Evolutionary conservation across 2,797 vertebrate species (phyloP), one percentile per base, ranked within the genome.

Genomic region (Falco biarmicus): DNA sequence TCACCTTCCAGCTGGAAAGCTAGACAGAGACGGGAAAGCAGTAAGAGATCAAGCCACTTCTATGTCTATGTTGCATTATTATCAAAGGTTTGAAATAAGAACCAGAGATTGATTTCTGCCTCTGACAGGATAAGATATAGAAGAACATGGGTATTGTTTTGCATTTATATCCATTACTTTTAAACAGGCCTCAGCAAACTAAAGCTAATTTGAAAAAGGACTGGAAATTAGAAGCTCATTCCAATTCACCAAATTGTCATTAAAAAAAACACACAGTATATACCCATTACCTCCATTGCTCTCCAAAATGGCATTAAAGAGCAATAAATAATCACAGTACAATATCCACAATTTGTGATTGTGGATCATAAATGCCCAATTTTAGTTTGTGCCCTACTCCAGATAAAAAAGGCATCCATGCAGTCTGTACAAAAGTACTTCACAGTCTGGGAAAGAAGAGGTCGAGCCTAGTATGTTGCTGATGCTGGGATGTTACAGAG

Each of bases 1-100:
- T 92, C 83, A 85, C 87, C 82, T 93, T 90, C 68, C 92, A 95
- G 83, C 77, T 83, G 63, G 71, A 93, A 79, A 93, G 60, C 78
- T 81, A 95, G 82, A 87, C 81, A 66, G 89, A 90, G 75, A 82
- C 1, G 14, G 92, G 71, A 94, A 95, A 95, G 75, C 48, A 92
- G n/a, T 76, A 94, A 63, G 90, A 82, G 78, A 90, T 79, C 80
- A 79, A 81, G 48, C 12, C 19, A 64, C 79, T 88, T 78, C 43
- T 57, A 83, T 53, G 77, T 76, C 87, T 83, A 32, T 28, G 29
- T 37, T 76, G 45, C 45, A n/a, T 73, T 89, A 77, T 32, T 88
- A 75, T 86, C 89, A 88, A 89, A 87, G 50, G 28, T 66, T 80
- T 93, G 69, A 97, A 63, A 57, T 73, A 69, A 89, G 65, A 26